Percentiles rank a stretch among this genome's conserved stretches.
Evolutionary conservation across 2,113 vertebrate species (phyloP).

Genomic region (Gadus chalcogrammus): DNA sequence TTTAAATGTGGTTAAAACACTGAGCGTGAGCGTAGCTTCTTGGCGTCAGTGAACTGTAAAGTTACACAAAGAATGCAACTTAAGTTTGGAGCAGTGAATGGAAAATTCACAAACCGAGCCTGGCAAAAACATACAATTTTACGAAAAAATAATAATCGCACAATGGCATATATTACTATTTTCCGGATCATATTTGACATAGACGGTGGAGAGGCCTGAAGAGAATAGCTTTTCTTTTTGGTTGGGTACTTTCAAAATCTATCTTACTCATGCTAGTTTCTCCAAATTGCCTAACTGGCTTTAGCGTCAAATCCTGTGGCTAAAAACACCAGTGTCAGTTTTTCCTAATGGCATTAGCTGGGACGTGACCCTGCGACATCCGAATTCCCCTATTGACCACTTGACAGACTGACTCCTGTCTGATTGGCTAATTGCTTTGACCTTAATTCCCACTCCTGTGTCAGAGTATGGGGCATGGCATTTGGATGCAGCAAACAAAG

Average conservation of each 20-base stretch:
- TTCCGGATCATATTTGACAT: not conserved
- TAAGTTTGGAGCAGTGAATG: no score
- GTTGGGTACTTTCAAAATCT: no score
- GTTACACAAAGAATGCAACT: no score
- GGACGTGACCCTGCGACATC: slow-evolving; percentile 24
- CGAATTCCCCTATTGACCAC: slow-evolving; percentile 15
- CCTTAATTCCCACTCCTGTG: slow-evolving; percentile 33
- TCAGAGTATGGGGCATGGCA: slow-evolving; percentile 19
- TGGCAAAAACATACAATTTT: no score
- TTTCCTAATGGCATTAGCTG: slow-evolving; percentile 31
- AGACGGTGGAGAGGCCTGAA: not conserved
- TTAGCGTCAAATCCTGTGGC: no score
- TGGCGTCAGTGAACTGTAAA: no score
- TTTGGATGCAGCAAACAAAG: slow-evolving; percentile 32
- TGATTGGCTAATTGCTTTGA: slow-evolving; percentile 38
- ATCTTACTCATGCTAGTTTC: no score
- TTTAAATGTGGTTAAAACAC: no score
- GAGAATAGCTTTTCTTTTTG: not conserved
- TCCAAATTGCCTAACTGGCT: no score
- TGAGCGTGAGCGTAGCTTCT: no score
- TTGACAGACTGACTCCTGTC: slow-evolving; percentile 29
- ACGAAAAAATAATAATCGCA: not conserved
- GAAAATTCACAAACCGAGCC: no score
- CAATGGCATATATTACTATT: not conserved
- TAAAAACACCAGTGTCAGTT: slow-evolving; percentile 11